Conservation (phyloP, 1,140 invertebrate genomes). For the Drosophila gunungcola region DNA sequence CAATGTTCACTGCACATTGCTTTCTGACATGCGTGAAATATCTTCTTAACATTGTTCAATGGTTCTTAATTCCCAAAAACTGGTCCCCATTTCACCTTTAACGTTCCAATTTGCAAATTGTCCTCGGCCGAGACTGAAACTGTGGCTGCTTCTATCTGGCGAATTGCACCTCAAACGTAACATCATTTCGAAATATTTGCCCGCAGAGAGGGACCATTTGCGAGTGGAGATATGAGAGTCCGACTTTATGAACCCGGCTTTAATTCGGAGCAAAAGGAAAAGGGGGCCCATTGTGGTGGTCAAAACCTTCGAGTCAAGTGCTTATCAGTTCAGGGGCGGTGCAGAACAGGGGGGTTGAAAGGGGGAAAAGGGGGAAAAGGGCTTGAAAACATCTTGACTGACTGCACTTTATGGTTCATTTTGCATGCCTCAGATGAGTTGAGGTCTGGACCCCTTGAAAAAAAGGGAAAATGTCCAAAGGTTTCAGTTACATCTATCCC, state of each 20-base stretch:
- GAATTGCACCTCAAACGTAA: background rate
- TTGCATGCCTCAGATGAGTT: constrained; percentile 50
- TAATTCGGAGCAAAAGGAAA: background rate
- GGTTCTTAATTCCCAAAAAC: background rate
- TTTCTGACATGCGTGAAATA: background rate
- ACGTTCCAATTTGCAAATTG: background rate
- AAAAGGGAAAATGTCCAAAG: background rate
- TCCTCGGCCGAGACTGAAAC: background rate
- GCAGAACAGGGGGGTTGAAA: background rate
- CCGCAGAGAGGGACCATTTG: background rate
- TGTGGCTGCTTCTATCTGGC: background rate
- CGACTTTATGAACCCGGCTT: constrained; percentile 10
- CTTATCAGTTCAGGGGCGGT: constrained; percentile 11
- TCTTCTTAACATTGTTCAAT: background rate
- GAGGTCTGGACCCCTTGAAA: constrained; percentile 4
- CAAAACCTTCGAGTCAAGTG: constrained; percentile 16
- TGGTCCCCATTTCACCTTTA: background rate
- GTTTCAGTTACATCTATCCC: constrained; percentile 29
- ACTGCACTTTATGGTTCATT: constrained; percentile 60
- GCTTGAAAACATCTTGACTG: constrained; percentile 41
- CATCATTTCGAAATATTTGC: constrained; percentile 15
- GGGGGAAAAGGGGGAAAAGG: background rate
- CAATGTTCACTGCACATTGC: background rate
- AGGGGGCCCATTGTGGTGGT: constrained; percentile 11
- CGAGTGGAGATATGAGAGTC: constrained; percentile 10